Evolutionary conservation across 2,113 vertebrate species (phyloP), one percentile per base, ranked within the genome.

Genomic region (Cyanoliseus patagonus): DNA sequence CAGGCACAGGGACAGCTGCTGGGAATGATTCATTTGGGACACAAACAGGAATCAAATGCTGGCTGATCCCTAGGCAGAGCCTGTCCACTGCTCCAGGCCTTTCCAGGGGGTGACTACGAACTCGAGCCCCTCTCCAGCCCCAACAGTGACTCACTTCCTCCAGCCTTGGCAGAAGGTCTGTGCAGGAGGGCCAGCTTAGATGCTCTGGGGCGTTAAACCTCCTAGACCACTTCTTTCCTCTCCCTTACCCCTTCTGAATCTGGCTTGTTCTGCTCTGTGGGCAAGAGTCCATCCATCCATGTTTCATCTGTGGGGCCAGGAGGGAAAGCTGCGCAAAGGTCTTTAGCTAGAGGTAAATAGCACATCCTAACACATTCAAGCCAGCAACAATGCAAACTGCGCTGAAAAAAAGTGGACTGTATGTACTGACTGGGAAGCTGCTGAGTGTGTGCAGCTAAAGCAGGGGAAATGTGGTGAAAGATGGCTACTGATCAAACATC

Each of bases 21-120:
- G 63, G 83, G 93, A 90, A n/a, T 86, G 95, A 96, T 93, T 95
- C 92, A 83, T 80, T 15, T 39, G 93, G 96, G 95, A 97, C 64
- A 72, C 93, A 93, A 76, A 90, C 88, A 94, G 95, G 85, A 96
- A 95, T 70, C 1, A 1, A 66, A 15, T 33, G 84, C 94, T 95
- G 89, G 86, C 93, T 91, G 94, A 84, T 92, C 92, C 92, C 82
- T 73, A 39, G 74, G 89, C 93, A 94, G 89, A 77, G 90, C 90
- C 92, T 85, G 86, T 92, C 90, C 27, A 1, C 78, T 86, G 93
- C 94, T 94, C 82, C 83, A 67, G 91, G 89, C 90, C 88, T 31
- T 93, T 91, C 88, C 84, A 95, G 85, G 88, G 96, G 94, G 82
- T 85, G 74, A 23, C 83, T 73, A 5, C 4, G 1, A 83, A 25